Evolutionary conservation across 2,888 invertebrate species (phyloP), one percentile per base, ranked within the genome.

Genomic region (Chalcosyrphus nemorum): DNA sequence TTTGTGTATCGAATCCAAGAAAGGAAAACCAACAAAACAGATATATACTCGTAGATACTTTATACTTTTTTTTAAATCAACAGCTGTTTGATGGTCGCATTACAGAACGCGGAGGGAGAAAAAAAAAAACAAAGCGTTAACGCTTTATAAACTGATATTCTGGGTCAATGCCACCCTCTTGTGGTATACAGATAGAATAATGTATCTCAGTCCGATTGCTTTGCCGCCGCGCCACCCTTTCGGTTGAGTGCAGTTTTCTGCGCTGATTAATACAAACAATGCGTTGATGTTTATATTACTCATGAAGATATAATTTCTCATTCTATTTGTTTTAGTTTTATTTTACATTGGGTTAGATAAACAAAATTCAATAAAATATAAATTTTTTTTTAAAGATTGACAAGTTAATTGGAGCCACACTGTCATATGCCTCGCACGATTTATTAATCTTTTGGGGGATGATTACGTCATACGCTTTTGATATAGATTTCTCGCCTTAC

Each of bases 161-260:
- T 84, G 70, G 84, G 84, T 84, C 84, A 84, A 75, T 84, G 84
- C 80, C 82, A 70, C 52, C 66, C 72, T 78, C 68, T 68, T 81
- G 63, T 61, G 68, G 57, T 52, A 24, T n/a, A n/a, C 61, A 29
- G 32, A 13, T 43, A 13, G 41, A 57, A 4, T 27, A 52, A 45
- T 54, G 5, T 32, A 38, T 61, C 27, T 41, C 29, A 27, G 21
- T 45, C 21, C 45, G 0, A 1, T 24, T 35, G 15, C 50, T 65
- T n/a, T 7, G 2, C 27, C 52, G 17, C 38, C 24, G 13, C 52
- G 17, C 38, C 24, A 19, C 38, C 15, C 24, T 13, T 50, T 45
- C 24, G 41, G 21, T 54, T 41, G 57, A 65, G 50, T 75, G 75
- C 76, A 76, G 50, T 76, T 76, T 76, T 76, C 50, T 66, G 76